Evolutionary conservation across 2,797 vertebrate genomes (phyloP), one percentile per base, ranked within the genome.

Genomic region (Chelidonichthys spinosus): DNA sequence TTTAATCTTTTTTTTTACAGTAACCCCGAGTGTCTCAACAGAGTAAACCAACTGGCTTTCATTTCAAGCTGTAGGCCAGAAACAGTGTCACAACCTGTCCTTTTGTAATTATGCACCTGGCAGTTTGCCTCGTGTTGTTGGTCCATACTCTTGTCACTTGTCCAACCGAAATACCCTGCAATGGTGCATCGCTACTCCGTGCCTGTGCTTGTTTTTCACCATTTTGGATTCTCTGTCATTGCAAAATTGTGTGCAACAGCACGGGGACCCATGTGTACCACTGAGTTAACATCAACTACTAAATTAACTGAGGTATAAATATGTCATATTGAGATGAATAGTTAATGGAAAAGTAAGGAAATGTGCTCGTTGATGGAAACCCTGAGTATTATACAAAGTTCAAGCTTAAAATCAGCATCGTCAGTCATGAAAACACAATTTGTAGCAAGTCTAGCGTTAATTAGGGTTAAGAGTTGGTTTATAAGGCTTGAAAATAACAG

Each of bases 51-150:
- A 40, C 50, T 54, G 79, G 62, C 17, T 70, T 72, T 72, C 37
- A 61, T 67, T 72, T 70, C 13, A 50, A 50, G 37, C 79, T 72
- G 55, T 2, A 62, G 72, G 60, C 68, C 71, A 85, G 60, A 74
- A 74, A 49, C 69, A 75, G 63, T 71, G 64, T 15, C 11, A 49
- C 64, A 87, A 76, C 75, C 11, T 81, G 64, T 64, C 60, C 46
- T 39, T 56, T 64, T 76, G 56, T 78, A 75, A 83, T 83, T 72
- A 63, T 54, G 46, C 81, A 54, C 65, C 37, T 79, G 81, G 76
- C 61, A 54, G 43, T 64, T 65, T 72, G 47, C 76, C 72, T 65
- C 6, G 3, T 40, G 53, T 46, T 65, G 36, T 69, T 76, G 32
- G 60, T 63, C 58, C 64, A 68, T 53, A 58, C 47, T 53, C 58